These are phyloP conservation scores for Oryzias dopingdopingensis DNA, from an alignment of 2,797 vertebrate genomes.

Conservation along the genomic window DNA sequence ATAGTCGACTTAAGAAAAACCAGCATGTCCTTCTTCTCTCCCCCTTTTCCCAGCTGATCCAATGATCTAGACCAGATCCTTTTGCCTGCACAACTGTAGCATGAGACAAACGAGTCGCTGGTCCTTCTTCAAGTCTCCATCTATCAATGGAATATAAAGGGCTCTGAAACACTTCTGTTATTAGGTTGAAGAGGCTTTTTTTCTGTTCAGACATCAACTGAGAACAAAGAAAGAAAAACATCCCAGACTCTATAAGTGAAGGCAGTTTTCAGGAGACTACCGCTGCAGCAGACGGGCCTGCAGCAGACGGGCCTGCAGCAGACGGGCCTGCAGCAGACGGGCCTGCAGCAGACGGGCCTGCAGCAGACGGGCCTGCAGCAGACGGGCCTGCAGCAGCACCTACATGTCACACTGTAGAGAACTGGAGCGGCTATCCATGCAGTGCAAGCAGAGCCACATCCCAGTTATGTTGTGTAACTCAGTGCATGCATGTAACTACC, in stretches of 20 bases:
- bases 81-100: slow-evolving; percentile 77
- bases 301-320: slow-evolving; percentile 17
- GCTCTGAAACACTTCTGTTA: slow-evolving; percentile 76
- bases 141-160: slow-evolving; percentile 76
- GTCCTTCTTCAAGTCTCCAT: slow-evolving; percentile 74
- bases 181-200: slow-evolving; percentile 58
- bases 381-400: slow-evolving; percentile 22
- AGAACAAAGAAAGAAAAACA: slow-evolving; percentile 31
- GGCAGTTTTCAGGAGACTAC: slow-evolving; percentile 25
- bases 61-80: slow-evolving; percentile 48
- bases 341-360: slow-evolving; percentile 14
- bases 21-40: slow-evolving; percentile 43
- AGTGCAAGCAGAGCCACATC: slow-evolving; percentile 72
- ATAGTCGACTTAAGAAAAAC: slow-evolving; percentile 37
- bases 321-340: slow-evolving; percentile 12
- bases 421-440: slow-evolving; percentile 30
- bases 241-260: slow-evolving; percentile 39
- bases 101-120: slow-evolving; percentile 71
- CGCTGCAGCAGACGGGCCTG: slow-evolving; percentile 20
- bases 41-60: slow-evolving; percentile 35
- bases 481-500: slow-evolving; percentile 83
- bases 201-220: slow-evolving; percentile 31
- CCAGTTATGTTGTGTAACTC: slow-evolving; percentile 78
- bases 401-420: slow-evolving; percentile 25
- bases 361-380: slow-evolving; percentile 1